Conservation (phyloP, 2,888 invertebrate genomes). For the Molanna angustata region DNA sequence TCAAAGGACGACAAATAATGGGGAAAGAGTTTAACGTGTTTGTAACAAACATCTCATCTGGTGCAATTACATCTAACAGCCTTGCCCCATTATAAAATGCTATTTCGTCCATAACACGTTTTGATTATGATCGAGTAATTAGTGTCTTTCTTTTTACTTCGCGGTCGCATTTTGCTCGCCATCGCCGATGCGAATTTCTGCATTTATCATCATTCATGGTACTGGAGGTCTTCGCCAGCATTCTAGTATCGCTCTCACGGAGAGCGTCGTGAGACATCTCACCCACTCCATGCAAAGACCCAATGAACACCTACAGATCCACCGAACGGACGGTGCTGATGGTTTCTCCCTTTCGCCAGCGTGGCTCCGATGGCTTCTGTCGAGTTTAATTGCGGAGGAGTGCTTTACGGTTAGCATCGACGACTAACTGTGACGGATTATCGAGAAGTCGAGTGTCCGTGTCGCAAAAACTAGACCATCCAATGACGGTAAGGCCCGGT, state of each 20-base stretch:
- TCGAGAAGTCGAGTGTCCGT: conserved; percentile 20
- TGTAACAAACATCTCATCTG: neutral
- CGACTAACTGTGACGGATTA: conserved; percentile 20
- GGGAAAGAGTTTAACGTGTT: conserved; percentile 3
- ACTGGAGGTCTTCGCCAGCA: neutral
- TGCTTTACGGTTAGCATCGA: conserved; percentile 14
- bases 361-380: conserved; percentile 6
- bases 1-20: conserved; percentile 6
- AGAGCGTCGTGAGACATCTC: no score
- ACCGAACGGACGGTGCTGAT: no score
- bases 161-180: neutral
- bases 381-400: conserved; percentile 8
- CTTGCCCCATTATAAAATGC: neutral
- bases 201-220: neutral
- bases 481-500: conserved; percentile 16
- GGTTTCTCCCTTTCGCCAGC: conserved; percentile 3
- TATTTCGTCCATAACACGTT: no score
- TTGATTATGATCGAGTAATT: neutral
- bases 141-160: neutral
- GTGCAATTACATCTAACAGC: neutral
- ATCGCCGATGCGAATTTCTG: neutral
- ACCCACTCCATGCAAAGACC: no score
- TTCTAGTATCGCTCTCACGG: no score
- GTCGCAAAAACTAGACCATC: conserved; percentile 19
- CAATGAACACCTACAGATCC: no score